Base-by-base conservation (phyloP, 2,113 vertebrate genomes). In the Nycticryphes semicollaris region DNA sequence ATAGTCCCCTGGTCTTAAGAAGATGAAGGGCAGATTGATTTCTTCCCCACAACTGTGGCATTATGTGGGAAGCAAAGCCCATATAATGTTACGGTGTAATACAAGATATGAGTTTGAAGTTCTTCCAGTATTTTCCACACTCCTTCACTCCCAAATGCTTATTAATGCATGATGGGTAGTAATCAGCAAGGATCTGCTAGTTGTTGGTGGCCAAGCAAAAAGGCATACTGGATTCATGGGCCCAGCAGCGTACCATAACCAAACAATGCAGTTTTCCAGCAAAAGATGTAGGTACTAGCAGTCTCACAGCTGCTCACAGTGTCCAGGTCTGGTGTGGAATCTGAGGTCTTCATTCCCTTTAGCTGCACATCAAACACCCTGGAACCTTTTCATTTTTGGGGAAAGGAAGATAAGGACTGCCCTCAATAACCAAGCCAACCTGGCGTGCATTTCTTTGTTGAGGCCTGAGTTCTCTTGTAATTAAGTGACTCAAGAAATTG, bases 401-500 rank as follows among this genome's bases (percentile, higher is more conserved):
- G 12, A 60, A 56, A 57, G 31, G 64, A 70, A 62, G n/a, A 72
- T 17, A 50, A 35, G 28, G 12, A 25, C 33, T 73, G 14, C n/a
- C 16, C 8, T 67, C 39, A 75, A 51, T 30, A 76, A 63, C 16
- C 25, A 82, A 75, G 27, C 11, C 87, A 94, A 76, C 14, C 8
- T 48, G 45, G 16, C 37, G 59, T 43, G 10, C 24, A 50, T 67
- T 79, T 82, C 57, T 92, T 83, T 66, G 24, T 62, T 54, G 21
- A 68, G 24, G 41, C 33, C 39, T 56, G 39, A 66, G 23, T 18
- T 64, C 72, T 56, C 53, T 57, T 79, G 21, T 66, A 87, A 87
- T 75, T 85, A 85, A 88, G 56, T 79, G 67, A 82, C 67, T 83
- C 48, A 76, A 47, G 57, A 47, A 93, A 79, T 56, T 59, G 70